A percentile compares a stretch with the other conserved stretches of the same genome.
Evolutionary conservation across 92 coral and sea anemone genomes (phyloP).

Genomic region (Epizoanthus rinbou): DNA sequence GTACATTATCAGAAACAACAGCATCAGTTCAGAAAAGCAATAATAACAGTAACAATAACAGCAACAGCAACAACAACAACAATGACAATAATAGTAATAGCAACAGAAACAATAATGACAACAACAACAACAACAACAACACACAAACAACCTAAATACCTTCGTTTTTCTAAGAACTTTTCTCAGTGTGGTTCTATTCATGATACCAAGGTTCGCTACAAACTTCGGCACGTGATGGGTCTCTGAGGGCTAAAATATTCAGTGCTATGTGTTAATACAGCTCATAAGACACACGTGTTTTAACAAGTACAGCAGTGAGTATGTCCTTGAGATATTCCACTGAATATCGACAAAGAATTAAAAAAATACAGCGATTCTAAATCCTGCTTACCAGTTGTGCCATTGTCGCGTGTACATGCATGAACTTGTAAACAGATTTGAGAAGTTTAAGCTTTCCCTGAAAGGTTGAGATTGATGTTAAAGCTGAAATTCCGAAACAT

Average conservation of each 20-base stretch:
- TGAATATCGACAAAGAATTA: neutral
- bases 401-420: conserved; percentile 12
- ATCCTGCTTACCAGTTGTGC: neutral
- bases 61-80: neutral
- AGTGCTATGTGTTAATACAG: neutral
- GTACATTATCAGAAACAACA: neutral
- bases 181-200: conserved; percentile 9
- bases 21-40: neutral
- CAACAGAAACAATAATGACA: neutral
- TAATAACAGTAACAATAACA: neutral
- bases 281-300: neutral
- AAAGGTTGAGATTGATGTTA: neutral
- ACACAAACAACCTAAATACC: neutral
- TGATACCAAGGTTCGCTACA: conserved; percentile 17
- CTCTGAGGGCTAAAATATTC: conserved; percentile 5
- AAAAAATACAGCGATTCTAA: neutral
- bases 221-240: conserved; percentile 35
- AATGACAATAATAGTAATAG: neutral
- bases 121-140: neutral
- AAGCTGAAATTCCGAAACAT: too few relatives aligned
- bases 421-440: neutral
- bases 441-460: conserved; percentile 29
- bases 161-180: conserved; percentile 21
- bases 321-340: neutral
- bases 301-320: too few relatives aligned